Evolutionary conservation across 2,888 invertebrate genomes (phyloP).

Genomic region (Latheticus oryzae): DNA sequence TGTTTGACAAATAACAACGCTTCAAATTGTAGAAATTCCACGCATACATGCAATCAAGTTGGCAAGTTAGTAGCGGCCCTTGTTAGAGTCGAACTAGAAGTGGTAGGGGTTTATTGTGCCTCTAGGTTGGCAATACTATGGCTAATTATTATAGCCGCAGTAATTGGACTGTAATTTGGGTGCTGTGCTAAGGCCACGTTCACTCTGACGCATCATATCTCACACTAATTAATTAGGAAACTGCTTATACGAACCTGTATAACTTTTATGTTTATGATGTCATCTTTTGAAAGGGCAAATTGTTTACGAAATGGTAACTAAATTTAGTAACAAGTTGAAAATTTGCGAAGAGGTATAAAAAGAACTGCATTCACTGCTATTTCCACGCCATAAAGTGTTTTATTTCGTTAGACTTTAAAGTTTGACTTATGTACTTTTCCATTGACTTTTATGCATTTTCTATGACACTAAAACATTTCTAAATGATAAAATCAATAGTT

Average conservation of each 20-base stretch:
- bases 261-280: constrained; percentile 11
- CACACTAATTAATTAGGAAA: constrained; percentile 33
- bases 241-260: constrained; percentile 36
- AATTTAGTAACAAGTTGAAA: constrained; percentile 4
- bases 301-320: constrained; percentile 15
- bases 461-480: constrained; percentile 42
- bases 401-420: constrained; percentile 37
- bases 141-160: constrained; percentile 43
- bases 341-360: constrained; percentile 11
- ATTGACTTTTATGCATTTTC: constrained; percentile 42
- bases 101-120: constrained; percentile 22
- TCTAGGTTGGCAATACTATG: constrained; percentile 30
- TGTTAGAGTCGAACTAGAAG: constrained; percentile 31
- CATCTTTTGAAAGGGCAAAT: constrained; percentile 15
- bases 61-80: constrained; percentile 29
- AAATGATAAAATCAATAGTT: constrained; percentile 41
- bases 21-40: constrained; percentile 44
- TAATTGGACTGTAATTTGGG: constrained; percentile 44
- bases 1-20: constrained; percentile 45
- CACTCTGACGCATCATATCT: constrained; percentile 29
- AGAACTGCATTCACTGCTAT: constrained; percentile 26
- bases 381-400: constrained; percentile 39
- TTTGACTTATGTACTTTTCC: constrained; percentile 41
- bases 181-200: constrained; percentile 38
- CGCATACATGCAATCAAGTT: constrained; percentile 44